Percentiles rank a stretch among this genome's conserved stretches.
phyloP scores from a whole-genome alignment of 1,140 invertebrate species.

The Amyelois transitella region DNA sequence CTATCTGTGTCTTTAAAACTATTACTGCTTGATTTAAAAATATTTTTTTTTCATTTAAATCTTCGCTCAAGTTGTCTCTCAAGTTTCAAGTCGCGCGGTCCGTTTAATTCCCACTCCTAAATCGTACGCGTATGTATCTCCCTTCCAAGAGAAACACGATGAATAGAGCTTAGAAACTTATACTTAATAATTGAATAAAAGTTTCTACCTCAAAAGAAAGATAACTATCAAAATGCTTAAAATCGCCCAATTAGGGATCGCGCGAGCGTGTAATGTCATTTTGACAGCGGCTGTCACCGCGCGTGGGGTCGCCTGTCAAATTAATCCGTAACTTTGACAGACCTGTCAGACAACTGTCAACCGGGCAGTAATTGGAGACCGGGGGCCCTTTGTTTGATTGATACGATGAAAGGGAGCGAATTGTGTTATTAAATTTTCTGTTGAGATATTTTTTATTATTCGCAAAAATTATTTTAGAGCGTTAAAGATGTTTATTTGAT shows the following conservation, averaged over 20 bases:
- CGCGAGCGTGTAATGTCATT: background rate
- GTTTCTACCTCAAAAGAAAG: background rate
- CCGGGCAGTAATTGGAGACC: constrained; percentile 5
- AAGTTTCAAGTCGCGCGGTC: too few relatives aligned
- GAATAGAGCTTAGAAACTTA: too few relatives aligned
- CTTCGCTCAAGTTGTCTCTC: too few relatives aligned
- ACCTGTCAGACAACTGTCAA: constrained; percentile 26
- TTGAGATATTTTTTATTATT: background rate
- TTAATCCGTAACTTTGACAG: constrained; percentile 17
- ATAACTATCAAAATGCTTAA: background rate
- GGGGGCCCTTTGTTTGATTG: background rate
- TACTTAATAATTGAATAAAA: background rate
- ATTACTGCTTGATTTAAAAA: too few relatives aligned
- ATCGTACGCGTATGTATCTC: too few relatives aligned
- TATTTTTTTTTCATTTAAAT: too few relatives aligned
- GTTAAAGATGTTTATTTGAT: too few relatives aligned
- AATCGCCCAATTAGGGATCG: background rate
- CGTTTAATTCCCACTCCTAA: too few relatives aligned
- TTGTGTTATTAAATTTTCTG: background rate
- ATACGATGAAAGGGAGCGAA: background rate
- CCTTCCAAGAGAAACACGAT: too few relatives aligned
- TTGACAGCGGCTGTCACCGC: constrained; percentile 3
- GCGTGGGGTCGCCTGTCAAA: constrained; percentile 28
- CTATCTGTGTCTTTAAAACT: too few relatives aligned
- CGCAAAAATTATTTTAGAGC: too few relatives aligned